phyloP scores from a whole-genome alignment of 2,797 vertebrate genomes.

The Enteromius mattozi region DNA sequence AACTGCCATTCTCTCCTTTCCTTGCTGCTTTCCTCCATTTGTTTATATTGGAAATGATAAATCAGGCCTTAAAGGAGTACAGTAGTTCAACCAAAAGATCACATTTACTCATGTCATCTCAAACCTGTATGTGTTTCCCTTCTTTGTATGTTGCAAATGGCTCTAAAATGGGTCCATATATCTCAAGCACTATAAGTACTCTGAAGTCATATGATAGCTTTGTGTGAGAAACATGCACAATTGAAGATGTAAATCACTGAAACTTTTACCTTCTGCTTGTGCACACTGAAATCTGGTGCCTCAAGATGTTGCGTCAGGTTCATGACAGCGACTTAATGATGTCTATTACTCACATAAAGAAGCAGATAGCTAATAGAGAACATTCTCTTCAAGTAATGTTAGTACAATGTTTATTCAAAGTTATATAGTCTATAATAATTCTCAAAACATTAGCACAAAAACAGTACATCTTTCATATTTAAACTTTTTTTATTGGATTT shows the following conservation, averaged over 20 bases:
- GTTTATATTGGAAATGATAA: conserved; percentile 12
- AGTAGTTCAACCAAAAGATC: neutral
- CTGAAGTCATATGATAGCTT: neutral
- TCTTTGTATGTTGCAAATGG: neutral
- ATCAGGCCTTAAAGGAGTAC: conserved; percentile 7
- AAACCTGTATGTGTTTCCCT: neutral
- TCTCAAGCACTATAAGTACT: neutral
- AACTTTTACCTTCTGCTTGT: neutral
- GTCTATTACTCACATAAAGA: neutral
- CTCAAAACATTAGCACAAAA: neutral
- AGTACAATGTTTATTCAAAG: neutral
- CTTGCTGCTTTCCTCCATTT: conserved; percentile 35
- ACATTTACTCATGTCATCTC: conserved; percentile 14
- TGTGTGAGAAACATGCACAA: neutral
- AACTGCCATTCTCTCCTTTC: conserved; percentile 66
- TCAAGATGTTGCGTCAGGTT: neutral
- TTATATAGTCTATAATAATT: neutral
- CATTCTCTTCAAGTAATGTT: neutral
- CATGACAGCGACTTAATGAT: neutral
- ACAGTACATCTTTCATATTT: neutral
- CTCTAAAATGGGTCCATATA: neutral
- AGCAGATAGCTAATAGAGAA: neutral
- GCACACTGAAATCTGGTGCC: neutral
- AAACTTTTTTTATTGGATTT: neutral
- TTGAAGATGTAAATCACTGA: neutral